These are phyloP conservation scores for Lepidurus couesii DNA, from an alignment of 1,140 invertebrate species.

Conservation along the genomic window DNA sequence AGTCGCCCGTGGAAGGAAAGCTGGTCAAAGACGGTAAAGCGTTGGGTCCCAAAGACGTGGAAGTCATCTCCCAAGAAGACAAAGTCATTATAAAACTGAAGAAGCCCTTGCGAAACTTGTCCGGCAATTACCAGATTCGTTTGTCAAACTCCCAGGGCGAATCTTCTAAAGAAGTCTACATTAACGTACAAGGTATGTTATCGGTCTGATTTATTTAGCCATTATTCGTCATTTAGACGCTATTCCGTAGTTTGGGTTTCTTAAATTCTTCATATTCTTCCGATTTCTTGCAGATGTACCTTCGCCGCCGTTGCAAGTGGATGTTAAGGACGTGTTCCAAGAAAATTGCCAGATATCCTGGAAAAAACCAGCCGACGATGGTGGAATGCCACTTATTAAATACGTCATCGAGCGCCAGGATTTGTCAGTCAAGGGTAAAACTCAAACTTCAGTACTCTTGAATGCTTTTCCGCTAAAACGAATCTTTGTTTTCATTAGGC, in stretches of 20 bases:
- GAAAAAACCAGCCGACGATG: constrained; percentile 88
- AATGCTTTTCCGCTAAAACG: background rate
- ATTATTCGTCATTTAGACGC: background rate
- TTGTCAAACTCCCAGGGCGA: constrained; percentile 81
- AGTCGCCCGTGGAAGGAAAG: constrained; percentile 80
- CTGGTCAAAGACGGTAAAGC: constrained; percentile 81
- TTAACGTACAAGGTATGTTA: constrained; percentile 72
- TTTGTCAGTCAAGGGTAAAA: constrained; percentile 66
- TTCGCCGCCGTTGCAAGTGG: constrained; percentile 74
- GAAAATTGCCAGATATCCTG: constrained; percentile 86
- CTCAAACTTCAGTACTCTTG: constrained; percentile 26
- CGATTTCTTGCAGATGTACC: constrained; percentile 64
- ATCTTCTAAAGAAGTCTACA: constrained; percentile 71
- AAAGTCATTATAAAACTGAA: constrained; percentile 84
- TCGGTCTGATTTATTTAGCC: background rate
- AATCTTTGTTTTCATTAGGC: constrained; percentile 45
- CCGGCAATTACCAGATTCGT: constrained; percentile 79
- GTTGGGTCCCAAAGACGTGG: constrained; percentile 77
- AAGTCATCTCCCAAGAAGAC: constrained; percentile 80
- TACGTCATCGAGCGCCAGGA: constrained; percentile 95
- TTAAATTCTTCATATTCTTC: constrained; percentile 20
- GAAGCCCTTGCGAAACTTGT: constrained; percentile 72
- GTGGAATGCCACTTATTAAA: constrained; percentile 79
- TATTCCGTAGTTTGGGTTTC: background rate
- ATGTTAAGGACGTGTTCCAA: constrained; percentile 86